These are phyloP conservation scores for Parascotia fuliginaria DNA, from an alignment of 2,888 invertebrate genomes.

Conservation along the genomic window DNA sequence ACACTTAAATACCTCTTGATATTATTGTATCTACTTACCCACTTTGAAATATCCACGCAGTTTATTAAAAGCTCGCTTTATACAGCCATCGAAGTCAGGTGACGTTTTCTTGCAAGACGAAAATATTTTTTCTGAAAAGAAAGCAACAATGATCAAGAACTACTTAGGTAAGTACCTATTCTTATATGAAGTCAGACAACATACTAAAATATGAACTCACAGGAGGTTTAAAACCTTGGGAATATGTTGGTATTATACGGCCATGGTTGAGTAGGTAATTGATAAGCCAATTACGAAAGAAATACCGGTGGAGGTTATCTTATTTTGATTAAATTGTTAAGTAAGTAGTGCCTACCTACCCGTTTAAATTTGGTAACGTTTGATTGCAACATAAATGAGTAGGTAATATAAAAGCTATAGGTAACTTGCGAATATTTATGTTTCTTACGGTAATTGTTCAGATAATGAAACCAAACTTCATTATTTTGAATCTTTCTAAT, in stretches of 20 bases:
- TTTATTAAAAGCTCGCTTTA: slow-evolving; percentile 90
- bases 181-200: neutral
- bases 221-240: too few species aligned
- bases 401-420: neutral
- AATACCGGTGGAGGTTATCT: neutral
- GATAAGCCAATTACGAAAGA: slow-evolving; percentile 2
- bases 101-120: slow-evolving; percentile 87
- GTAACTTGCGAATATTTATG: too few species aligned
- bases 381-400: neutral
- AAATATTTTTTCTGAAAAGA: slow-evolving; percentile 76
- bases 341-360: too few species aligned
- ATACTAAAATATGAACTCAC: too few species aligned
- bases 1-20: too few species aligned
- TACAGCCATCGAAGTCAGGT: slow-evolving; percentile 89
- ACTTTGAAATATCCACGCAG: slow-evolving; percentile 89
- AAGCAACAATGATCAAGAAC: slow-evolving; percentile 11
- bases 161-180: slow-evolving; percentile 4
- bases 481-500: too few species aligned
- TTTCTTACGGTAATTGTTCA: too few species aligned
- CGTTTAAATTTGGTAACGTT: neutral
- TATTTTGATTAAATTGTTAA: too few species aligned
- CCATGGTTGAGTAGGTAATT: too few species aligned
- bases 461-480: too few species aligned
- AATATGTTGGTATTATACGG: too few species aligned
- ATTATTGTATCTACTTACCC: slow-evolving; percentile 78